These are phyloP conservation scores for Eriosoma lanigerum DNA, from an alignment of 1,140 invertebrate genomes.

Conservation along the genomic window DNA sequence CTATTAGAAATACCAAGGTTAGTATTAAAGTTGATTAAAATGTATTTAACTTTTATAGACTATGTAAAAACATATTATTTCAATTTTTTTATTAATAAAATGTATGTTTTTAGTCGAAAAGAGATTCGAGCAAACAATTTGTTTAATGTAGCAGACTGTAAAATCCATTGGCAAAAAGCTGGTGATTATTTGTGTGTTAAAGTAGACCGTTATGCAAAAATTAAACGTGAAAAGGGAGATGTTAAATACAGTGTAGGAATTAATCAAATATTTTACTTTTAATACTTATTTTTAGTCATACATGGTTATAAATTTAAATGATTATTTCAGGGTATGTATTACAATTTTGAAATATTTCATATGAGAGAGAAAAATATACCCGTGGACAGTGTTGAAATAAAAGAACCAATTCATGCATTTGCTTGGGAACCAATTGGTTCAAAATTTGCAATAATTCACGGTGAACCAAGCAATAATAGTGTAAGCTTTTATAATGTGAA, in stretches of 20 bases:
- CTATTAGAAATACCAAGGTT: conserved; percentile 80
- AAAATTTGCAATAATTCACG: conserved; percentile 96
- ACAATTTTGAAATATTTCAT: conserved; percentile 99
- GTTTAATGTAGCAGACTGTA: conserved; percentile 97
- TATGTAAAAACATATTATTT: neutral
- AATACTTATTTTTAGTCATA: too few species aligned
- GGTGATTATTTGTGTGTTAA: conserved; percentile 98
- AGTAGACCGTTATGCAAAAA: conserved; percentile 94
- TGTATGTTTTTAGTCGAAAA: conserved; percentile 65
- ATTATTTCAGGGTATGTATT: conserved; percentile 83
- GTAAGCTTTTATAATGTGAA: conserved; percentile 94
- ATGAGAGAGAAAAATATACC: conserved; percentile 98
- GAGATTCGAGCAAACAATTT: conserved; percentile 96
- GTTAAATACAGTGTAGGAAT: conserved; percentile 82
- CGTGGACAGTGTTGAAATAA: conserved; percentile 94
- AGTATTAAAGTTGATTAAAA: conserved; percentile 3
- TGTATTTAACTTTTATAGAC: neutral
- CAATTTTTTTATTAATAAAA: conserved; percentile 5
- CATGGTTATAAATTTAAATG: neutral
- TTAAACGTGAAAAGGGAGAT: conserved; percentile 84
- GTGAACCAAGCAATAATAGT: conserved; percentile 82
- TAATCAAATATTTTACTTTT: conserved; percentile 19
- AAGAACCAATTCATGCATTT: conserved; percentile 90
- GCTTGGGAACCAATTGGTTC: conserved; percentile 97
- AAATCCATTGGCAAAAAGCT: conserved; percentile 98